Evolutionary conservation across 2,113 vertebrate genomes (phyloP).

Genomic region (Axis porcinus): DNA sequence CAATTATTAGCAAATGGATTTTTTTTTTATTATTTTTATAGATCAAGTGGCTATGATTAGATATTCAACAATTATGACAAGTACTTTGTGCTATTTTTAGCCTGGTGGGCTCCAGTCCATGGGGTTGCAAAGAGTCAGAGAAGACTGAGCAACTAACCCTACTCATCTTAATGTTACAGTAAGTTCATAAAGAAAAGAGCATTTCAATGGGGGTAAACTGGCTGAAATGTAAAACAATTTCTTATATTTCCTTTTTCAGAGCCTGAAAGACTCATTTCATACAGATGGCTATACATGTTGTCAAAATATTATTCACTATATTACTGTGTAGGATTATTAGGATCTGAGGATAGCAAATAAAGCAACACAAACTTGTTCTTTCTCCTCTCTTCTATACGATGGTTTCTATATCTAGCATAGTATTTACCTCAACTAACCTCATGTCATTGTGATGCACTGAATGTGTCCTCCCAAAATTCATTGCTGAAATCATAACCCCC

Average conservation of each 20-base stretch:
- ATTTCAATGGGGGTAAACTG: background rate
- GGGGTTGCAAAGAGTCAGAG: background rate
- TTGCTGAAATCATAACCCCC: background rate
- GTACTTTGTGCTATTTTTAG: constrained; percentile 43
- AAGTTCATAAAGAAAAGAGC: constrained; percentile 62
- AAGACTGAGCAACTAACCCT: background rate
- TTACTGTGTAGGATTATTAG: background rate
- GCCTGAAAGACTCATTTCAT: background rate
- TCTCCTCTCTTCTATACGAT: background rate
- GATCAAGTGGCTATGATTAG: constrained; percentile 41
- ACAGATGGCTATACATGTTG: background rate
- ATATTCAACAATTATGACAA: constrained; percentile 39
- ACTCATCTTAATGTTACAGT: constrained; percentile 48
- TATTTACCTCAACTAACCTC: background rate
- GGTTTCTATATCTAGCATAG: background rate
- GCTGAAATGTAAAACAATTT: background rate
- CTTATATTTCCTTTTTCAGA: background rate
- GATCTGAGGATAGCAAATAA: background rate
- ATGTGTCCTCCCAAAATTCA: background rate
- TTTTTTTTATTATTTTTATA: constrained; percentile 46
- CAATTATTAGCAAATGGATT: constrained; percentile 55
- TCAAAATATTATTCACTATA: background rate
- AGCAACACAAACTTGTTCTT: background rate
- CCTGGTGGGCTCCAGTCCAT: background rate
- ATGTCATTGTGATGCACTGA: background rate